These are phyloP conservation scores for Pelodytes ibericus DNA, from an alignment of 2,797 vertebrate genomes.

Conservation along the genomic window DNA sequence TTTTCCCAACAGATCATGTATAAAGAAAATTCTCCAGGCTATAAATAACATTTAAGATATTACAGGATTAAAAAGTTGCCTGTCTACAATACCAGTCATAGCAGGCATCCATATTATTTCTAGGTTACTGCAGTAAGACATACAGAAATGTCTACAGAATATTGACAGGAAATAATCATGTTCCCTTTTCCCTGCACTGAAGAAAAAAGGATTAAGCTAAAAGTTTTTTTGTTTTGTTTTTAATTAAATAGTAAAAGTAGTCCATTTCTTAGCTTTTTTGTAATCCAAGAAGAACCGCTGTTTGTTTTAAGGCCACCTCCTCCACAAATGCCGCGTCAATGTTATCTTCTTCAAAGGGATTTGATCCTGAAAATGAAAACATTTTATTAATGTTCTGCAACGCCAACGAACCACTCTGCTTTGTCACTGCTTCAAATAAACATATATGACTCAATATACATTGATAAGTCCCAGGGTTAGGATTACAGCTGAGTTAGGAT, in stretches of 20 bases:
- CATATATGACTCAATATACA: too few relatives aligned
- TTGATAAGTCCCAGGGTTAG: too few relatives aligned
- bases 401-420: too few relatives aligned
- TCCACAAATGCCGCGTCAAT: slow-evolving; percentile 84
- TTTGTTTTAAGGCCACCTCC: slow-evolving; percentile 86
- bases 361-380: slow-evolving; percentile 66
- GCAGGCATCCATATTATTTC: background rate
- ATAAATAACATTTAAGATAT: background rate
- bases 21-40: background rate
- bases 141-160: background rate
- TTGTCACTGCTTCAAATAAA: too few relatives aligned
- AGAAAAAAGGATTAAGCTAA: background rate
- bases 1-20: slow-evolving; percentile 1
- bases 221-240: too few relatives aligned
- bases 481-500: too few relatives aligned
- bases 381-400: too few relatives aligned
- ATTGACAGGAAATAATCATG: background rate
- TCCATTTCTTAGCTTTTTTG: slow-evolving; percentile 53
- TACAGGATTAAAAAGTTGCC: background rate
- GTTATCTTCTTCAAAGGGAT: slow-evolving; percentile 77
- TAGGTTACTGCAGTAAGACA: background rate
- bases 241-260: too few relatives aligned
- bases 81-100: slow-evolving; percentile 4
- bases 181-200: background rate
- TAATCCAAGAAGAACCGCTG: slow-evolving; percentile 74